phyloP scores from a whole-genome alignment of 2,888 invertebrate species.

The Yponomeuta malinellus region DNA sequence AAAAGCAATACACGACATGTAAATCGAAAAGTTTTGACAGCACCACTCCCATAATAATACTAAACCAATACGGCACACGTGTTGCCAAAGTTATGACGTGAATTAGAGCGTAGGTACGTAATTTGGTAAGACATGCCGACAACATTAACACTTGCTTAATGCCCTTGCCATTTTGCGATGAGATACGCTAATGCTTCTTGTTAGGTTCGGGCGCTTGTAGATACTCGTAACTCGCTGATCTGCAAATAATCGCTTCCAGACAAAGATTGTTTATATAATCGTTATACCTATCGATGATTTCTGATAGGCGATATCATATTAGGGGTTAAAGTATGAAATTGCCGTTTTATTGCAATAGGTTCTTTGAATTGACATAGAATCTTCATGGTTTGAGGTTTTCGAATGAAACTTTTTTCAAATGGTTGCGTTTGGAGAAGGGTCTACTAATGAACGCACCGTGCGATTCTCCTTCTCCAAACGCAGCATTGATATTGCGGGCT shows the following conservation, averaged over 20 bases:
- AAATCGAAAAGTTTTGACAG: conserved; percentile 8
- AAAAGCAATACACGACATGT: neutral
- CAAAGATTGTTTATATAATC: neutral
- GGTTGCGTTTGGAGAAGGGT: no score
- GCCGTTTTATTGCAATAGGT: no score
- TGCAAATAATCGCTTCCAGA: neutral
- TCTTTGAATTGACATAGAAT: no score
- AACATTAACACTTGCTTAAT: conserved; percentile 40
- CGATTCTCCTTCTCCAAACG: no score
- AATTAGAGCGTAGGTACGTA: conserved; percentile 35
- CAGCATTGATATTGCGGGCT: no score
- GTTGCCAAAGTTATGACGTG: conserved; percentile 38
- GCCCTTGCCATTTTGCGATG: conserved; percentile 37
- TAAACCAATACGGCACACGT: conserved; percentile 50
- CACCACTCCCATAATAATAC: conserved; percentile 13
- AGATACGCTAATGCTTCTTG: conserved; percentile 44
- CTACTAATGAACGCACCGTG: no score
- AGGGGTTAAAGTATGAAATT: no score
- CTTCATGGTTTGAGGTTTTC: no score
- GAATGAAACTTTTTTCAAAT: no score
- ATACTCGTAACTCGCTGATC: neutral
- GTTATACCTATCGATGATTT: neutral
- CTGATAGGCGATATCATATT: neutral
- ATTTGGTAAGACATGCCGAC: conserved; percentile 30
- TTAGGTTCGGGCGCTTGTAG: conserved; percentile 25